Conservation (phyloP, 2,888 invertebrate genomes). For the Enchytraeus crypticus region DNA sequence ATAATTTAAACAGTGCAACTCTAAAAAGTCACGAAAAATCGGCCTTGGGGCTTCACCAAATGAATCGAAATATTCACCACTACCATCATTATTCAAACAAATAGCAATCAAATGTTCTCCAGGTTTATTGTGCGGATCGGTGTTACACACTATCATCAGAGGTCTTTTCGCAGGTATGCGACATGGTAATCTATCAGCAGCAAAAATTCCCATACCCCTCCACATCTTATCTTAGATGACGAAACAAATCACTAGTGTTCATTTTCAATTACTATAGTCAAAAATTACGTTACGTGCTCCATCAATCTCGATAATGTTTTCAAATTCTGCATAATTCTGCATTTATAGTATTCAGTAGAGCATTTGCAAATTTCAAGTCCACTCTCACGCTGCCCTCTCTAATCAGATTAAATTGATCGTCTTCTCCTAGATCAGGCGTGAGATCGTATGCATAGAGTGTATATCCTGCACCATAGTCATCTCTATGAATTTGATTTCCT, state of each 20-base stretch:
- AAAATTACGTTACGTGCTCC: not conserved
- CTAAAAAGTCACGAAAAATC: too few species aligned
- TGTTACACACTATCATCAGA: not conserved
- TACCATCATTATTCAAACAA: not conserved
- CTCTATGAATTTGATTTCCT: not conserved
- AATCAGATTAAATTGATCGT: not conserved
- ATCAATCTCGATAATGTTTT: not conserved
- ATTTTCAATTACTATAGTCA: constrained; percentile 4
- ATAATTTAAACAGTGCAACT: too few species aligned
- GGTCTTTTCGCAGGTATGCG: not conserved
- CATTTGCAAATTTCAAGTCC: not conserved
- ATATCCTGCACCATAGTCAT: not conserved
- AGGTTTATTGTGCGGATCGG: not conserved
- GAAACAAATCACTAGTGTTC: not conserved
- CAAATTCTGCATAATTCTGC: constrained; percentile 2
- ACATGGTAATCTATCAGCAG: not conserved
- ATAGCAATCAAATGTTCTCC: not conserved
- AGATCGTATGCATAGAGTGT: constrained; percentile 1
- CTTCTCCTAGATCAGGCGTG: not conserved
- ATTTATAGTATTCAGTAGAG: not conserved
- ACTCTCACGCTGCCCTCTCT: not conserved
- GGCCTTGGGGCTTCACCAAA: too few species aligned
- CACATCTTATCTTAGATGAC: not conserved
- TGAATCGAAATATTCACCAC: constrained; percentile 1
- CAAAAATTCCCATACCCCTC: not conserved